Base-by-base conservation (phyloP, 2,113 vertebrate species). In the Proterorhinus semilunaris region DNA sequence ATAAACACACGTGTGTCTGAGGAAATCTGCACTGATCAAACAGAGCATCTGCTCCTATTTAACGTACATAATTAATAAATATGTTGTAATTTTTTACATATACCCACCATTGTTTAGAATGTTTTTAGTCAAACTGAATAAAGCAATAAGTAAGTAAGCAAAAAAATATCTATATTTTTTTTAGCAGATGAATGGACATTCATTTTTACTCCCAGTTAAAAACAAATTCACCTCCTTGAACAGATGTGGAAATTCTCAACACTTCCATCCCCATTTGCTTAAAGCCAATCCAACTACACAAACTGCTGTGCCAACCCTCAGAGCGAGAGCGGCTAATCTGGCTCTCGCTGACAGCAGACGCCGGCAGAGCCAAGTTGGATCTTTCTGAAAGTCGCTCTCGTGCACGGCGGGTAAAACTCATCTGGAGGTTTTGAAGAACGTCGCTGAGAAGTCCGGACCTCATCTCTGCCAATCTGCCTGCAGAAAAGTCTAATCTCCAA, bases 401-500 rank as follows among this genome's bases (percentile, higher is more conserved):
- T 53, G 52, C 5, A 16, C 8, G 8, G n/a, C 3, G 52, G 52
- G 16, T 17, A 53, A 53, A 53, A 53, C 16, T 53, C 52, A 53
- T 53, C 52, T 53, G 52, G n/a, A 53, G 52, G 8, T 53, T 53
- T 53, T 17, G 52, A 53, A 53, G 52, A 17, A 16, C n/a, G 16
- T 53, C 52, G 16, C 52, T 8, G 16, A 53, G 16, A 53, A 53
- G 52, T 53, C 52, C 52, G 7, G 16, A 53, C 52, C 52, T 53
- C 52, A 17, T 53, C 52, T 53, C 52, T 53, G 52, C 52, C 52
- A 17, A 53, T 53, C 52, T 53, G 52, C 52, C 52, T 53, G 21
- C 52, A 17, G n/a, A 53, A 53, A 53, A n/a, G 52, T 17, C 52
- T 53, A 53, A 53, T 53, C 52, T 53, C 16, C 16, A 53, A 36